Evolutionary conservation across 2,113 vertebrate genomes (phyloP).

Genomic region (Sorex araneus): DNA sequence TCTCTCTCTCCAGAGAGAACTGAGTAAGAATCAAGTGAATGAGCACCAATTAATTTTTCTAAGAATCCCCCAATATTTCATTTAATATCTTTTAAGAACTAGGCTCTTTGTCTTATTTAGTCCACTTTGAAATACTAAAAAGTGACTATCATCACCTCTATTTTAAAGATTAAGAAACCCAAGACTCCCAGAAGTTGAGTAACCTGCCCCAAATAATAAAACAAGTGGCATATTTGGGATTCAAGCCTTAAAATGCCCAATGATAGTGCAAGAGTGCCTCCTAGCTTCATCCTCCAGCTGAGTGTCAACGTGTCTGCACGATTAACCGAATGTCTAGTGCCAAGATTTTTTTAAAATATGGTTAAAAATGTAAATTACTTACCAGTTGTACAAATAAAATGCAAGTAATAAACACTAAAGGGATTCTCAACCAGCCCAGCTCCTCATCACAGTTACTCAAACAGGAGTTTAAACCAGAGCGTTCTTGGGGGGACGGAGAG

Average conservation of each 20-base stretch:
- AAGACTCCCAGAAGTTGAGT: background rate
- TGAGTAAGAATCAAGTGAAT: background rate
- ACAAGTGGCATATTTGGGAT: background rate
- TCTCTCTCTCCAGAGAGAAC: too few species aligned
- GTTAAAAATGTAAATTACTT: background rate
- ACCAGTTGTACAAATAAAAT: conserved; percentile 28
- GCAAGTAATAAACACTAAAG: conserved; percentile 12
- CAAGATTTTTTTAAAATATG: background rate
- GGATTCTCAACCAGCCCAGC: background rate
- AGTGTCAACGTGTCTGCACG: background rate
- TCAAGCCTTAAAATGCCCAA: background rate
- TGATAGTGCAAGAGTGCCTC: conserved; percentile 14
- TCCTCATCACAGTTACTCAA: background rate
- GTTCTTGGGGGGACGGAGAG: background rate
- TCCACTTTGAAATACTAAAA: background rate
- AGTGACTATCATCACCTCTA: background rate
- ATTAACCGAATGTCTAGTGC: too few species aligned
- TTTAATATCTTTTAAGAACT: background rate
- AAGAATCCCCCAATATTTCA: background rate
- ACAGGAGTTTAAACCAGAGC: background rate
- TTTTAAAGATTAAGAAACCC: conserved; percentile 59
- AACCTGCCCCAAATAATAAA: background rate
- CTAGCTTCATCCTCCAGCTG: conserved; percentile 28
- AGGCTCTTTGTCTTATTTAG: background rate
- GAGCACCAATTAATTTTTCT: background rate